Evolutionary conservation across 2,113 vertebrate genomes (phyloP), one percentile per base, ranked within the genome.

Genomic region (Recurvirostra avosetta): DNA sequence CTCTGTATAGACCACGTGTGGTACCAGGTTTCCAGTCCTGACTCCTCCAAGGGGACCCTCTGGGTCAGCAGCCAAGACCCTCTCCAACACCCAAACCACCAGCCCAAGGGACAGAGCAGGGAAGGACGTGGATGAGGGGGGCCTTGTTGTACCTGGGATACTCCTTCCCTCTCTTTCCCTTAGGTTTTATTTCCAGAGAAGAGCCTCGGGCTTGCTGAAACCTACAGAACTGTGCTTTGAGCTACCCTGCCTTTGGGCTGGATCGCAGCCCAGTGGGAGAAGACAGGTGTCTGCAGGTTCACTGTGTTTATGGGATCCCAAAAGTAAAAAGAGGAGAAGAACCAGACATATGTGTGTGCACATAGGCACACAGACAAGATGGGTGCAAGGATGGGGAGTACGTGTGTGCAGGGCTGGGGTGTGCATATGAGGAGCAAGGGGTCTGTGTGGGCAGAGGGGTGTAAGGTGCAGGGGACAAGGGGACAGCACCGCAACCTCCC

Each of bases 371-470:
- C 34, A 29, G 71, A 36, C 43, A 52, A 19, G 43, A 20, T 23
- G 72, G 34, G 17, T 62, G 14, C 40, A n/a, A 66, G 65, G 61
- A 25, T 36, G 22, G 7, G 8, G 53, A 34, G 47, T 9, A 5
- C 14, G n/a, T 34, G 27, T 38, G 40, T 78, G 30, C n/a, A 50
- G 76, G 38, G 52, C 12, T 79, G 62, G 45, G 59, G 15, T 26
- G 50, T 67, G 15, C 1, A 0, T 6, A 50, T 66, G 26, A 58
- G 32, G 11, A 56, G 29, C 0, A 2, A 67, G 53, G n/a, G 25
- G 8, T 63, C 43, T 65, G 8, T 30, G 12, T 14, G 41, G 23
- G 45, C 5, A 40, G 9, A 8, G 23, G 21, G 2, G 10, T 30
- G 4, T 15, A 8, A 0, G 0, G 53, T 34, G 59, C 27, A 53